phyloP scores from a whole-genome alignment of 2,797 vertebrate species.

The Rallus crepitans region DNA sequence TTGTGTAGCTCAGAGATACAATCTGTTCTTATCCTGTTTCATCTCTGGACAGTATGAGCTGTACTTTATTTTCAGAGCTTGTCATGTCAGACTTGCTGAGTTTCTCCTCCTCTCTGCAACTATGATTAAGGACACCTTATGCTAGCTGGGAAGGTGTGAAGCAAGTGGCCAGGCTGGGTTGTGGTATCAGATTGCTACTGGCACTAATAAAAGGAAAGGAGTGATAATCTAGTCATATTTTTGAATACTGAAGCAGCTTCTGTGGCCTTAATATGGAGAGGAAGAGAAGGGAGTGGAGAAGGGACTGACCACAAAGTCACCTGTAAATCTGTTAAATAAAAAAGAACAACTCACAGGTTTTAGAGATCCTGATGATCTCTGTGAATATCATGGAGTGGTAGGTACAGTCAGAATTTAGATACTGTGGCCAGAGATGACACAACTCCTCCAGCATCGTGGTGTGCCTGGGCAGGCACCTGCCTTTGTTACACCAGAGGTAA shows the following conservation, averaged over 20 bases:
- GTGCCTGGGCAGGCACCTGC: background rate
- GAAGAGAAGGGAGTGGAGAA: background rate
- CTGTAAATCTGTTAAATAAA: background rate
- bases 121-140: background rate
- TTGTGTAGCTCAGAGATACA: background rate
- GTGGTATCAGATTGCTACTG: background rate
- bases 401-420: background rate
- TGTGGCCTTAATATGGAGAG: background rate
- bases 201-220: slow-evolving; percentile 47
- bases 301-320: background rate
- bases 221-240: slow-evolving; percentile 29
- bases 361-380: background rate
- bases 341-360: background rate
- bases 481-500: background rate
- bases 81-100: background rate
- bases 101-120: background rate
- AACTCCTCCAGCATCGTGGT: background rate
- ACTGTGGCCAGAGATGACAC: background rate
- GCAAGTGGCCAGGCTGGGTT: slow-evolving; percentile 9
- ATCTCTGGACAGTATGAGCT: background rate
- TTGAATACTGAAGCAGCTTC: background rate
- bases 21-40: background rate
- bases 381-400: background rate
- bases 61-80: background rate
- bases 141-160: slow-evolving; percentile 28